Evolutionary conservation across 2,888 invertebrate species (phyloP), one percentile per base, ranked within the genome.

Genomic region (Cremastinae sp.): DNA sequence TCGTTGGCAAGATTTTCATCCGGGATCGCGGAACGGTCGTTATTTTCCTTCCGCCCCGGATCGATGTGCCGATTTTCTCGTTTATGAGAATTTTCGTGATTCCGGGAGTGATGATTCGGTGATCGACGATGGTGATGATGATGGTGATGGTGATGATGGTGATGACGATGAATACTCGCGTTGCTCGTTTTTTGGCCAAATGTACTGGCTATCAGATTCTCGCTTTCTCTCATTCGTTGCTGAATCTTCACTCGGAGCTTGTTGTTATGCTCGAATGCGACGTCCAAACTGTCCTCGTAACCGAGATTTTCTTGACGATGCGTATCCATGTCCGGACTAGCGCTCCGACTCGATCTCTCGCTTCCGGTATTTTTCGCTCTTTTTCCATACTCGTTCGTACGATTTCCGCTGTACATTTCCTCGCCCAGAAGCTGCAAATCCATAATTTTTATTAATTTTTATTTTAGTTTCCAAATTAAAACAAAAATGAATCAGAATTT

Each of bases 191-290:
- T 85, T 55, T 87, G 87, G 0, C 85, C 82, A 20, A 89, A 89
- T 0, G 88, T 84, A 51, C 82, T 87, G 9, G 88, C 86, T 12
- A 89, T 86, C 16, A 89, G 78, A 59, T 84, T 87, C 49, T 89
- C 89, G 70, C 89, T 89, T 22, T 89, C 89, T 10, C 88, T 82
- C 88, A 89, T 89, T 0, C 89, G 85, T 51, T 87, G 88, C 49
- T 89, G 89, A 20, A 89, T 89, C 55, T 89, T 89, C 58, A 89
- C 88, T 0, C 89, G 83, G 1, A 89, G 80, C 59, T 89, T 89
- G 75, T 89, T 89, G 79, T 89, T 89, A 75, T 89, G 86, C 65
- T 89, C 89, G 59, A 89, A 89, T 0, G 89, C 89, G 0, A 89
- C 89, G 56, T 89, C 88, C 41, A 89, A 79, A 55, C 89, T 89